Base-by-base conservation (phyloP, 2,113 vertebrate genomes). In the Peromyscus polionotus region DNA sequence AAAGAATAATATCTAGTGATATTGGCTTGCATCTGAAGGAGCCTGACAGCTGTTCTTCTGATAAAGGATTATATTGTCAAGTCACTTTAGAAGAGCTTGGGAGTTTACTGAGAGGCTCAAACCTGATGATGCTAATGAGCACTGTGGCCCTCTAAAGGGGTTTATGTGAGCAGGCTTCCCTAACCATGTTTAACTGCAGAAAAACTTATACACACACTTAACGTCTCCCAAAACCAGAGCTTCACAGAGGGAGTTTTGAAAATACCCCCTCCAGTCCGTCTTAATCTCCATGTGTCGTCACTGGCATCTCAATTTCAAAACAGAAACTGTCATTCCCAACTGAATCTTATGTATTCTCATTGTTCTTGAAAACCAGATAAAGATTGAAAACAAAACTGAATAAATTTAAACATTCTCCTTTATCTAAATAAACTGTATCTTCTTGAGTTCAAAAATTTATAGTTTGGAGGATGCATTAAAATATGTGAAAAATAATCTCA, bases 301-400 rank as follows among this genome's bases (percentile, higher is more conserved):
- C 42, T 67, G 1, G 75, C 7, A 94, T 42, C 26, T 76, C 72
- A 81, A 77, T 96, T 73, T 57, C 68, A 73, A 33, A 76, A 8
- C 8, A 5, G 28, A 5, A 94, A 5, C 57, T 59, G 1, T 31
- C n/a, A 72, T 89, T 67, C 8, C 28, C 7, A 48, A 85, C 14
- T 16, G 54, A 84, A 48, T 48, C 7, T 36, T 61, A 31, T 12
- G 2, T 39, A 54, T 84, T 87, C 26, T 51, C 42, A 7, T 36
- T 88, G 68, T 65, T 39, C 57, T 93, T 93, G 80, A 81, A 42
- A 94, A 93, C 11, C 3, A 91, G 48, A 42, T 77, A 59, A 80
- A 57, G 13, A 75, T 2, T 72, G 3, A 26, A 94, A 92, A 45
- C 10, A 45, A 45, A 94, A 94, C 31, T 22, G 0, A 73, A n/a